Base-by-base conservation (phyloP, 2,113 vertebrate genomes). In the Oreocharis arfaki region DNA sequence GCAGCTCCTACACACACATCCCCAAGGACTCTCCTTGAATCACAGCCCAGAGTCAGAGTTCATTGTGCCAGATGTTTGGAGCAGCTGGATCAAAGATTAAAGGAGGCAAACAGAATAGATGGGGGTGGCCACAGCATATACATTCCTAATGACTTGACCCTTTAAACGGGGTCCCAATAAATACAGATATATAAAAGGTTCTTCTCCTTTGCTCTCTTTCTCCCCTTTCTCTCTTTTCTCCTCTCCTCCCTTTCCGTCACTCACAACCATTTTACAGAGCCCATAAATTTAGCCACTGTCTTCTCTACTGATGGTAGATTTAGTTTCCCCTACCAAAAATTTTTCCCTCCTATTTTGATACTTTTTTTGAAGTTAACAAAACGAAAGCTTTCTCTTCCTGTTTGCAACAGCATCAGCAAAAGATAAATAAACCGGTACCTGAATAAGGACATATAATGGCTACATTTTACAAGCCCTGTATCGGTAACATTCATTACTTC, bases 31-130 rank as follows among this genome's bases (percentile, higher is more conserved):
- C 21, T 11, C 33, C 0, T 0, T 81, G 84, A 90, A 78, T 84
- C 82, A 79, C 44, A 92, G 10, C 21, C 8, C 33, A 50, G 71
- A 86, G 88, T 86, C 91, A 85, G 89, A 84, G 90, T 94, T 95
- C 93, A 57, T 27, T 65, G 44, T 94, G 57, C 91, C 95, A 97
- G 94, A 91, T 97, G 93, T 93, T 97, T 88, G 47, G 44, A 93
- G 89, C 85, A 96, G 61, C 93, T 95, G 86, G 39, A 93, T 87
- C 42, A 82, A 95, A 96, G 77, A 96, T 95, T 91, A 92, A 96
- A 95, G 59, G 64, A 89, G 27, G 35, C 37, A 82, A 82, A 77
- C 77, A 65, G 89, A 95, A 82, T 67, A 69, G 68, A 87, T 70
- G 81, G n/a, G 46, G 30, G n/a, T 26, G 49, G 64, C 64, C 47